Base-by-base conservation (phyloP, 2,888 invertebrate genomes). In the Drosophila paucipuncta region DNA sequence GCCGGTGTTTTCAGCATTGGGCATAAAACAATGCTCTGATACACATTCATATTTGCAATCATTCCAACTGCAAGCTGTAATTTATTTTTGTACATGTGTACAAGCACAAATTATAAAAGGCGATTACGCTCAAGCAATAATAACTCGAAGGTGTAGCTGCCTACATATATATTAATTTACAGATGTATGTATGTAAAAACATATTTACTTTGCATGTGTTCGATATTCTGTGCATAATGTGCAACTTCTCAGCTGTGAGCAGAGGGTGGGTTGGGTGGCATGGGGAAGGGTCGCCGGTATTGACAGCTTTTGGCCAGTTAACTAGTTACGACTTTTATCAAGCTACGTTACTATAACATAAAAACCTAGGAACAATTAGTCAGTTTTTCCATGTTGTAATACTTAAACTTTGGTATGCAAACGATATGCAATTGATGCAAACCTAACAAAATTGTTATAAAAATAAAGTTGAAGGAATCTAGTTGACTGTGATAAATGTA, bases 141-240 rank as follows among this genome's bases (percentile, higher is more conserved):
- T n/a, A 43, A 9, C 11, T 33, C 11, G 11, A 50, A 28, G 7
- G 11, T 28, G 39, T 30, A 37, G 4, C 11, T 47, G 16, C 22
- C 11, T 35, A 31, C 47, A 43, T 43, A 18, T 25, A 55, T n/a
- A 28, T 16, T 22, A 25, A 35, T 50, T 39, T 68, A 22, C 47
- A 62, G 54, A 47, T 59, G 13, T 61, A 53, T 68, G 53, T 43
- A 39, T 33, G 37, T 18, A 16, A 25, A 47, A 25, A 25, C 9
- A 41, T 35, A 47, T 35, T 28, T n/a, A 39, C n/a, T 39, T 31
- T 54, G n/a, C 22, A 33, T 4, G 25, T 25, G 35, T 37, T 59
- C 50, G 52, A 69, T 72, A 61, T 83, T 76, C 75, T 83, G 68
- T 82, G 76, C 81, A 80, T 85, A 73, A 83, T 81, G 78, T 74